Percentiles rank a stretch among this genome's conserved stretches.
These are phyloP conservation scores for Syritta pipiens DNA, from an alignment of 2,888 invertebrate species.

Conservation along the genomic window DNA sequence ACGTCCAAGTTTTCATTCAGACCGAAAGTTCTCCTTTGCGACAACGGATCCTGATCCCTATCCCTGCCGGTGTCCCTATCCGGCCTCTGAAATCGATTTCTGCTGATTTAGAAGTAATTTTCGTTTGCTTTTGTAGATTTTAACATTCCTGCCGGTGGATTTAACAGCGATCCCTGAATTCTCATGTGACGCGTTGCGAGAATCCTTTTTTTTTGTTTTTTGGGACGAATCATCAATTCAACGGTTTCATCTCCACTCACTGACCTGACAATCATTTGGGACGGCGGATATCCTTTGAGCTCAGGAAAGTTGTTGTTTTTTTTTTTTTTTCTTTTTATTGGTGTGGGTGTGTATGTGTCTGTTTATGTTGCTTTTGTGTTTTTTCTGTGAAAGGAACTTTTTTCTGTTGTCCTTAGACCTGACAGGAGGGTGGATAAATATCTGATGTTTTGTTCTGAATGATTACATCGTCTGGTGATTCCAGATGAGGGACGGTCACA, in stretches of 20 bases:
- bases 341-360: neutral
- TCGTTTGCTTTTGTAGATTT: constrained; percentile 18
- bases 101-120: constrained; percentile 29
- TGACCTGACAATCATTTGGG: constrained; percentile 24
- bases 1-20: constrained; percentile 6
- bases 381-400: neutral
- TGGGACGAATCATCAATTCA: constrained; percentile 23
- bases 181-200: neutral
- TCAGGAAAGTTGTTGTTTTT: neutral
- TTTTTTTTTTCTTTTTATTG: neutral
- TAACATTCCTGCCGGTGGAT: neutral
- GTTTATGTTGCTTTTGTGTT: neutral
- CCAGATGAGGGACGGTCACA: neutral
- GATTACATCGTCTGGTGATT: constrained; percentile 23
- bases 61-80: neutral
- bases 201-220: constrained; percentile 31
- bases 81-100: constrained; percentile 20
- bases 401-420: neutral
- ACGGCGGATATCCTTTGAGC: constrained; percentile 24
- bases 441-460: constrained; percentile 38
- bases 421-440: constrained; percentile 20
- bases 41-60: neutral
- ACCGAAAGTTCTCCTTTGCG: neutral
- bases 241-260: neutral
- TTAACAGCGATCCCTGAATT: neutral